These are phyloP conservation scores for Diogma glabrata DNA, from an alignment of 2,888 invertebrate genomes.

Conservation along the genomic window DNA sequence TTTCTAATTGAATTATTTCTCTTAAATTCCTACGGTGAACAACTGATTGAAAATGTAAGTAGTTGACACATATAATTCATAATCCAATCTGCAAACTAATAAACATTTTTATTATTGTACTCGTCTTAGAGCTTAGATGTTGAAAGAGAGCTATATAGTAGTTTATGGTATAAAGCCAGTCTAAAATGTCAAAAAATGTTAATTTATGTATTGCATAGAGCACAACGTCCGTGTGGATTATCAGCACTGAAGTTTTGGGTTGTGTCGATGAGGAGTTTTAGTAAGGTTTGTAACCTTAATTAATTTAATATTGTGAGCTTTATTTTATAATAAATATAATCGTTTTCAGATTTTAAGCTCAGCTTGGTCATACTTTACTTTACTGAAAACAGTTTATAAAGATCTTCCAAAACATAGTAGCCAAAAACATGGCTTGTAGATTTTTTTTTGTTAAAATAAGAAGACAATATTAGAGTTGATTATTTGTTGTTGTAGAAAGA, in stretches of 20 bases:
- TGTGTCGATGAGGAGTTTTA: constrained; percentile 4
- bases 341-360: background rate
- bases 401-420: constrained; percentile 4
- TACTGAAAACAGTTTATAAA: constrained; percentile 4
- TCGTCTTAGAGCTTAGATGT: background rate
- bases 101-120: background rate
- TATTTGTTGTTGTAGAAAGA: too few species aligned
- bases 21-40: constrained; percentile 1
- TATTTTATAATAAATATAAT: too few species aligned
- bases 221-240: background rate
- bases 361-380: constrained; percentile 6
- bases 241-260: constrained; percentile 7
- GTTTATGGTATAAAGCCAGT: background rate
- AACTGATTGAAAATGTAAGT: constrained; percentile 3
- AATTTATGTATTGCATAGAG: background rate
- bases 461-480: too few species aligned
- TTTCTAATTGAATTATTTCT: constrained; percentile 6
- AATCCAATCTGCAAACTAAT: background rate
- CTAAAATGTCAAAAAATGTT: background rate
- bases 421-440: background rate
- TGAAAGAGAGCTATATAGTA: background rate
- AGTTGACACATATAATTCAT: background rate
- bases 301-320: too few species aligned
- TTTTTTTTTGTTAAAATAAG: too few species aligned
- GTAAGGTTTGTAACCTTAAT: background rate